A percentile compares a stretch with the other conserved stretches of the same genome.
These are phyloP conservation scores for Cheilosia grossa DNA, from an alignment of 2,888 invertebrate species.

Conservation along the genomic window DNA sequence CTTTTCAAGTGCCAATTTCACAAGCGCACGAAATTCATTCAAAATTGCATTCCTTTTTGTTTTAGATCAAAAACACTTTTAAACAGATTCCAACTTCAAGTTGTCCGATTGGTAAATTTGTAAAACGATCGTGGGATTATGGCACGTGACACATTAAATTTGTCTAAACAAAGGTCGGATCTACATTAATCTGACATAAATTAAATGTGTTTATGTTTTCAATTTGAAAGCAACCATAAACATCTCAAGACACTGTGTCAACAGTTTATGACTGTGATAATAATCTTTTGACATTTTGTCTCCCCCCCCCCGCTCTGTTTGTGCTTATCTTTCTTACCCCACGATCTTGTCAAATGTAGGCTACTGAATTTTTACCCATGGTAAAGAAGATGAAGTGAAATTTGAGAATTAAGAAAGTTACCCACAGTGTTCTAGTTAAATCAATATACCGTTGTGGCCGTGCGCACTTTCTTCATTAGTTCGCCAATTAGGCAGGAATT, in stretches of 20 bases:
- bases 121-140: too few relatives aligned
- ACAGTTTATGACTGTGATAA: background rate
- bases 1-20: too few relatives aligned
- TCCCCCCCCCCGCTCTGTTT: background rate
- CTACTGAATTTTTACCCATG: background rate
- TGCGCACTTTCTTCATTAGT: slow-evolving; percentile 45
- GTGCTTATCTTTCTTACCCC: slow-evolving; percentile 5
- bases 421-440: slow-evolving; percentile 41
- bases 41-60: too few relatives aligned
- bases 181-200: too few relatives aligned
- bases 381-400: slow-evolving; percentile 14
- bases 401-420: slow-evolving; percentile 31
- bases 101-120: too few relatives aligned
- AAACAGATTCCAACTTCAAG: too few relatives aligned
- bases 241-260: background rate
- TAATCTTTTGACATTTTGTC: background rate
- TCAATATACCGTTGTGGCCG: background rate
- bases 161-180: too few relatives aligned
- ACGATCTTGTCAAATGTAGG: slow-evolving; percentile 35
- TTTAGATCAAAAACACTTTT: too few relatives aligned
- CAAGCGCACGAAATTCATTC: too few relatives aligned
- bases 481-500: slow-evolving; percentile 23
- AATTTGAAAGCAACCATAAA: background rate
- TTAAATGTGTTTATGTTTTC: background rate
- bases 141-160: too few relatives aligned